Conservation (phyloP, 2,113 vertebrate species). For the Junco hyemalis region DNA sequence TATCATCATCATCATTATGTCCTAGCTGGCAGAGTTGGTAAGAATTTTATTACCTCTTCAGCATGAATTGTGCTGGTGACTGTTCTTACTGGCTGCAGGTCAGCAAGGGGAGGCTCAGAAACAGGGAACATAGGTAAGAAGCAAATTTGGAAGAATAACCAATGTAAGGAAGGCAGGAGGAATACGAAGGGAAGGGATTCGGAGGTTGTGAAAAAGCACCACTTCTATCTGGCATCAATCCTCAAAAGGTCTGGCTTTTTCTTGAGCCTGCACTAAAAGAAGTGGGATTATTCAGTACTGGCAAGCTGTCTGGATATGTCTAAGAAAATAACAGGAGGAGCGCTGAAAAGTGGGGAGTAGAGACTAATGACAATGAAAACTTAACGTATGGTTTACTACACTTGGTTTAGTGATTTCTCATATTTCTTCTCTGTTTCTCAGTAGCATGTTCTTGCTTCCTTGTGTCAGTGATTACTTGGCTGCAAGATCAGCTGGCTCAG, state of each 20-base stretch:
- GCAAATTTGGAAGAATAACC: background rate
- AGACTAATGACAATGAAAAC: background rate
- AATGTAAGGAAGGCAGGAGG: background rate
- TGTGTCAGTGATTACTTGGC: background rate
- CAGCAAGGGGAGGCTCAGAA: background rate
- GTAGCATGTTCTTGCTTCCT: background rate
- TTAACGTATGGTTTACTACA: background rate
- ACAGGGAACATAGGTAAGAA: background rate
- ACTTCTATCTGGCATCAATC: background rate
- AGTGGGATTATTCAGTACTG: background rate
- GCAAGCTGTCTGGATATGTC: background rate
- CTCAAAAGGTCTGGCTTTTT: background rate
- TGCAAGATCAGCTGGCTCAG: background rate
- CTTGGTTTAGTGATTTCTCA: background rate
- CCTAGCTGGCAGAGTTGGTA: background rate
- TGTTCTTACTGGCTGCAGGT: background rate
- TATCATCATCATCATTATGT: background rate
- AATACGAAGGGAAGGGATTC: background rate
- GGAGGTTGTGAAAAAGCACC: background rate
- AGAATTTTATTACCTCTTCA: background rate
- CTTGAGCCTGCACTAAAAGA: background rate
- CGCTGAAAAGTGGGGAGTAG: background rate
- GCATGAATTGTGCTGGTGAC: background rate
- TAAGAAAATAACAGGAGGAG: background rate
- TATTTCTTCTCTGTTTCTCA: background rate